These are phyloP conservation scores for Xenentodon cancila DNA, from an alignment of 2,797 vertebrate species.

Conservation along the genomic window DNA sequence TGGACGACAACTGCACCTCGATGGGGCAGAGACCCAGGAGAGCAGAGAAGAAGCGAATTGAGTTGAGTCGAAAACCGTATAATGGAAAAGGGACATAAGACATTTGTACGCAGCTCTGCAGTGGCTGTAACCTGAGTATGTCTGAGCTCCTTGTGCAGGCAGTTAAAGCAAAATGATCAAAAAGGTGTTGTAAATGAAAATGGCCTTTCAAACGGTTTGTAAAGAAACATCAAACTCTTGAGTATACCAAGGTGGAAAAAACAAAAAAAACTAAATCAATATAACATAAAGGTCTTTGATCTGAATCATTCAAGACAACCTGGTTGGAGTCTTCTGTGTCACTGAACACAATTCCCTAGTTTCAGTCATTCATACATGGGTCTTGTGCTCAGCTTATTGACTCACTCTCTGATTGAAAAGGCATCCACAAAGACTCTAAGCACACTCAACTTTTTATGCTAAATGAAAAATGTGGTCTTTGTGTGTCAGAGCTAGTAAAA, in stretches of 20 bases:
- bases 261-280: conserved; percentile 30
- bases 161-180: conserved; percentile 1
- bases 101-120: conserved; percentile 14
- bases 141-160: conserved; percentile 11
- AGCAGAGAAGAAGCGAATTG: too few species aligned
- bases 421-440: conserved; percentile 3
- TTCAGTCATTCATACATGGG: neutral
- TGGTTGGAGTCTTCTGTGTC: conserved; percentile 12
- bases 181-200: conserved; percentile 23
- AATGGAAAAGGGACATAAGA: neutral
- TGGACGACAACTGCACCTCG: too few species aligned
- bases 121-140: conserved; percentile 10
- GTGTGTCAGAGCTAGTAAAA: neutral
- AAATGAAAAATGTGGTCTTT: neutral
- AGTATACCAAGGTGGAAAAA: neutral
- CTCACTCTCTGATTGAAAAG: neutral
- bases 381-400: neutral
- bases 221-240: conserved; percentile 18
- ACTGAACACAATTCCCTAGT: conserved; percentile 13
- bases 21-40: too few species aligned
- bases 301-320: conserved; percentile 14
- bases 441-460: neutral
- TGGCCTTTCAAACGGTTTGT: conserved; percentile 15
- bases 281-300: conserved; percentile 16
- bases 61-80: too few species aligned